These are phyloP conservation scores for Cephalotes varians DNA, from an alignment of 2,888 invertebrate genomes.

Conservation along the genomic window DNA sequence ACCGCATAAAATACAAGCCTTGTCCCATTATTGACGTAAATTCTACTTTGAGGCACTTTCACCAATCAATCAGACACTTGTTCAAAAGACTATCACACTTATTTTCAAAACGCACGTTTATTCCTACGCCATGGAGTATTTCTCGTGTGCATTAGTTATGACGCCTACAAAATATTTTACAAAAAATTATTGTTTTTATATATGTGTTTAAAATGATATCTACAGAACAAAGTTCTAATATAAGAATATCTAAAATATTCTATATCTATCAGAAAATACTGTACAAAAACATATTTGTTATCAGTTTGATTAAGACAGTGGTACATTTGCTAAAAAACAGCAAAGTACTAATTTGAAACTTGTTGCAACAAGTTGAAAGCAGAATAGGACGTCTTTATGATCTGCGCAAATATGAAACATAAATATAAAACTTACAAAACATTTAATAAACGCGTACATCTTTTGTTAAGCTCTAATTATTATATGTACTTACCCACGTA, in stretches of 20 bases:
- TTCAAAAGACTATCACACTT: no score
- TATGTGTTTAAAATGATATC: no score
- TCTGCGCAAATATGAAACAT: constrained; percentile 63
- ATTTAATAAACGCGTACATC: no score
- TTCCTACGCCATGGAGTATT: no score
- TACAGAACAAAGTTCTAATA: not conserved
- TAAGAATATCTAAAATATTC: constrained; percentile 20
- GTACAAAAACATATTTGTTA: constrained; percentile 1
- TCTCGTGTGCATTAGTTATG: no score
- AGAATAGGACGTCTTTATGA: constrained; percentile 73
- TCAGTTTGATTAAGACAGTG: not conserved
- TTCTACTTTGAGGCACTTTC: no score
- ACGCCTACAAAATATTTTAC: no score
- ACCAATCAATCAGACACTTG: no score
- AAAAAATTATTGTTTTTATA: no score
- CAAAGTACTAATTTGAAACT: constrained; percentile 33
- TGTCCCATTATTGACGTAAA: no score
- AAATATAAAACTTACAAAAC: not conserved
- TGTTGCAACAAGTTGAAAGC: constrained; percentile 71
- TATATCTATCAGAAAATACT: not conserved
- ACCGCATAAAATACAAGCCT: no score
- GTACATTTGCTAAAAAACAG: not conserved
- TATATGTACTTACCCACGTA: constrained; percentile 68
- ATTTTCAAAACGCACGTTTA: no score
- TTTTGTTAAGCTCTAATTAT: not conserved